Conservation (phyloP, 2,888 invertebrate species). For the Meiosimyza decipiens region DNA sequence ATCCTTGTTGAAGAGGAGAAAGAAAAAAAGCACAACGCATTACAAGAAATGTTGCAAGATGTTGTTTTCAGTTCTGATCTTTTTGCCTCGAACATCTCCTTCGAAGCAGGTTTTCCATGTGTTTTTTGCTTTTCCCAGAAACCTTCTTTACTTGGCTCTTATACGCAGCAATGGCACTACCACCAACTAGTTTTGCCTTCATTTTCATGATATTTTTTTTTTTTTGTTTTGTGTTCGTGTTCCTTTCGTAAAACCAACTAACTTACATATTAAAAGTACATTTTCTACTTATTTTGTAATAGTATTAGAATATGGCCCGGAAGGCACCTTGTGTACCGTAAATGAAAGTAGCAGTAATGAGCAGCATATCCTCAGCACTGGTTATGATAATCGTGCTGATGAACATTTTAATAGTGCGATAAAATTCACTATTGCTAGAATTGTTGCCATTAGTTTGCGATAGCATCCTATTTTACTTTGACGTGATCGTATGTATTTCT, state of each 20-base stretch:
- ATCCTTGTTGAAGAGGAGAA: not conserved
- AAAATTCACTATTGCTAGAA: no score
- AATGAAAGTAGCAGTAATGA: no score
- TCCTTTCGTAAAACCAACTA: not conserved
- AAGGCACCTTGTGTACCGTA: not conserved
- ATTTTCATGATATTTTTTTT: not conserved
- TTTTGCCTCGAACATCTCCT: not conserved
- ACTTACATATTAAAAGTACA: slow-evolving; percentile 9
- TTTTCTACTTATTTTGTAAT: slow-evolving; percentile 1
- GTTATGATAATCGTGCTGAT: no score
- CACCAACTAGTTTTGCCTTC: not conserved
- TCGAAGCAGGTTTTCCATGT: not conserved
- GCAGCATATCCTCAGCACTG: no score
- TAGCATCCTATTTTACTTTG: no score
- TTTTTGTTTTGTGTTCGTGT: not conserved
- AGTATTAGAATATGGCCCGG: slow-evolving; percentile 4
- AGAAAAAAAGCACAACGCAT: slow-evolving; percentile 12
- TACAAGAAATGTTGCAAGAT: not conserved
- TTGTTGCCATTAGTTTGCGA: no score
- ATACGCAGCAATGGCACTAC: no score
- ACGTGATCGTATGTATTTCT: no score
- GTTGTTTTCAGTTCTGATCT: not conserved
- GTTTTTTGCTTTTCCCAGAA: not conserved
- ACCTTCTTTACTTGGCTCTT: no score
- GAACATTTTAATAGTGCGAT: no score